A percentile compares a stretch with the other conserved stretches of the same genome.
Conservation (phyloP, 2,113 vertebrate species). For the Coptodon bakossiorum region DNA sequence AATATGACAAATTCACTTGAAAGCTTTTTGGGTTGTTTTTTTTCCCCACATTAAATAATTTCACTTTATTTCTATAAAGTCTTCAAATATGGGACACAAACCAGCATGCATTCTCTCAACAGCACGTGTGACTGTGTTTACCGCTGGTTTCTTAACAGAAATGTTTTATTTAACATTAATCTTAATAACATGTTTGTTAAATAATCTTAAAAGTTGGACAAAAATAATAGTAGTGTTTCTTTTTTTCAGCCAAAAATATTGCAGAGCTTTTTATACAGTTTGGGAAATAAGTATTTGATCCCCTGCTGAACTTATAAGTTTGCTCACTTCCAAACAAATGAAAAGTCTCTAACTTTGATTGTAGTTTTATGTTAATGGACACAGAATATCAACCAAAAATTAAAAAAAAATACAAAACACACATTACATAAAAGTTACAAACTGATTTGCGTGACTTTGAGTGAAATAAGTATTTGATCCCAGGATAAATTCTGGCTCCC, state of each 20-base stretch:
- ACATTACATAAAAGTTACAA: not conserved
- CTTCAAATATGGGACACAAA: not conserved
- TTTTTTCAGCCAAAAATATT: not conserved
- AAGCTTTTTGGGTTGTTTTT: not conserved
- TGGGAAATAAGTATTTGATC: not conserved
- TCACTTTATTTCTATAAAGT: not conserved
- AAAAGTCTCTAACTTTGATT: not conserved
- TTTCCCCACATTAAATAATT: accelerated
- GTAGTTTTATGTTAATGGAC: not conserved
- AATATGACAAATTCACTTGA: not conserved
- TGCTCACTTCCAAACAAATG: not conserved
- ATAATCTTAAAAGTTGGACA: not conserved
- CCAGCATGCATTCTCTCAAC: not conserved
- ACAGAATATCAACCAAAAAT: not conserved
- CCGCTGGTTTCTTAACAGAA: not conserved
- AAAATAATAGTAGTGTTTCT: accelerated
- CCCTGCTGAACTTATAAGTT: not conserved
- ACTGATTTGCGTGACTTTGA: not conserved
- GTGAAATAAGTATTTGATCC: not conserved
- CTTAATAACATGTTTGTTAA: not conserved
- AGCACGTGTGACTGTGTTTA: not conserved
- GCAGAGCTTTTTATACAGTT: not conserved
- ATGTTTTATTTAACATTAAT: not conserved
- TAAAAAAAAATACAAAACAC: not conserved
- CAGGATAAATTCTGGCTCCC: not conserved